These are phyloP conservation scores for Poeciliopsis gracilis DNA, from an alignment of 2,797 vertebrate genomes.

Conservation along the genomic window DNA sequence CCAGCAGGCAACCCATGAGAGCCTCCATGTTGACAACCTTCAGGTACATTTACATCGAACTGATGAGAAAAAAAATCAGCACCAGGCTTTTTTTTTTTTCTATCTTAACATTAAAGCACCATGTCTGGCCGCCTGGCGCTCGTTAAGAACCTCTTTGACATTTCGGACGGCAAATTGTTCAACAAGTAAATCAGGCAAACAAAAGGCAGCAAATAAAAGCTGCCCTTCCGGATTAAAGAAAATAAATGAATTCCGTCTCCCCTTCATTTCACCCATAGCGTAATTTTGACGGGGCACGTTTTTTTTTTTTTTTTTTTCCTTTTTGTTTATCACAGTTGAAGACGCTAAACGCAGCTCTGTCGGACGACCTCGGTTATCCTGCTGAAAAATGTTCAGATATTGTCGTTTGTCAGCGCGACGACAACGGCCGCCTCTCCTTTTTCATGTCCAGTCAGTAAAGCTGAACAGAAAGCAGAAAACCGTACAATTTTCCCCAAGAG, in stretches of 20 bases:
- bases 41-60: neutral
- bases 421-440: neutral
- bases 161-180: neutral
- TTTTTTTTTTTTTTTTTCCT: too few relatives aligned
- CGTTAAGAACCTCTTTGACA: constrained; percentile 41
- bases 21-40: neutral
- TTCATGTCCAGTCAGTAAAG: neutral
- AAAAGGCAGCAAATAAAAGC: neutral
- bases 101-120: neutral
- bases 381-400: constrained; percentile 1
- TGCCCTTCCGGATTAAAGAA: constrained; percentile 2
- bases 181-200: constrained; percentile 20
- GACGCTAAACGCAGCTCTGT: neutral
- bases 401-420: neutral
- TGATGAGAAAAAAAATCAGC: neutral
- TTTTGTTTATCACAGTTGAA: neutral
- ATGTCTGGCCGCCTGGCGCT: constrained; percentile 6
- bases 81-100: constrained; percentile 30
- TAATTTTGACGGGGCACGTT: neutral
- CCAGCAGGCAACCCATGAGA: neutral
- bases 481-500: neutral
- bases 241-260: neutral
- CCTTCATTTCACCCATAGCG: constrained; percentile 5
- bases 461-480: neutral
- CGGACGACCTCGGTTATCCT: neutral